Base-by-base conservation (phyloP, 30 jellyfish, hydroid and myxozoan species). In the Aurelia aurita region DNA sequence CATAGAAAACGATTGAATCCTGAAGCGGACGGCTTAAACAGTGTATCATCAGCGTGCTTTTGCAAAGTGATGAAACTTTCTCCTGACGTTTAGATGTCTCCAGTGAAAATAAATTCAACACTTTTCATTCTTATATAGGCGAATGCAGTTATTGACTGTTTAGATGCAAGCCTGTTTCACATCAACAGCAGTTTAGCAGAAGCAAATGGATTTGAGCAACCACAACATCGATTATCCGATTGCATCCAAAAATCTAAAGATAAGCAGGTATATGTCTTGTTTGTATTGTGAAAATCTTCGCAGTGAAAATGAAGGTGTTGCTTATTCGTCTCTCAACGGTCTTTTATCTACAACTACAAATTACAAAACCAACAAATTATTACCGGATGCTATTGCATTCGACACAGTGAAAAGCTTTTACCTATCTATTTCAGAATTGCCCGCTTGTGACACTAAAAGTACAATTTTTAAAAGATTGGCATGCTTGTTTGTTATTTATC, bases 131-230 rank as follows among this genome's bases (percentile, higher is more conserved):
- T n/a, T n/a, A n/a, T n/a, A 19, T 62, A 94, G 99, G 94, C 97
- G 39, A 84, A 85, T 64, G 96, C 95, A 1, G 97, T 95, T 49
- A 90, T 95, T 12, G 96, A 95, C 59, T 77, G 97, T 25, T 80
- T 95, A 15, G 99, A 95, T 71, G 97, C 97, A 34, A 85, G 98
- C 82, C 27, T 79, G 47, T 95, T 58, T 51, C 79, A 85, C 28
- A 45, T 95, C 16, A 74, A 34, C 63, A 22, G 72, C 61, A 76
- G 97, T 28, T 58, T 86, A 51, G 72, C 98, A 5, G 31, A 76
- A 35, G 32, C 82, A 3, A 53, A 58, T 22, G 89, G 82, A 19
- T 19, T 3, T 22, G 75, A 76, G 15, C 82, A 92, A 47, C 97
- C 97, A 2, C 71, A 49, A 51, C 90, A 84, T 77, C 83, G 88